Base-by-base conservation (phyloP, 2,113 vertebrate genomes). In the Coptodon rendalli region DNA sequence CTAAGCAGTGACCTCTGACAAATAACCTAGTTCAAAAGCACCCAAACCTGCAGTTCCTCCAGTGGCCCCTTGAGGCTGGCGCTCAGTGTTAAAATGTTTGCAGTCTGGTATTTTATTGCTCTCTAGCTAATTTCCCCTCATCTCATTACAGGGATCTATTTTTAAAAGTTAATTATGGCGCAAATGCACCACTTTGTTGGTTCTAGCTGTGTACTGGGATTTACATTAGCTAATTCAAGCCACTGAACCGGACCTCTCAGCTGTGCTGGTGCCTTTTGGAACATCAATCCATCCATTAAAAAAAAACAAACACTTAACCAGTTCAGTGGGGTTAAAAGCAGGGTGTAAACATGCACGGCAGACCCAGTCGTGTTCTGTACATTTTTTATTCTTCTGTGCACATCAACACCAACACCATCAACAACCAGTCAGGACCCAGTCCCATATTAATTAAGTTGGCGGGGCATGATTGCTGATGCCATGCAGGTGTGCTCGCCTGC, bases 381-480 rank as follows among this genome's bases (percentile, higher is more conserved):
- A 0, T 61, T 61, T 61, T 61, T 61, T 0, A 61, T 61, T 61
- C 34, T 61, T 61, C 5, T 61, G 29, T 61, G 57, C 57, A 61
- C 9, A 61, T 61, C 16, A 31, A 61, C 57, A 9, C 13, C 13
- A 17, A 2, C 14, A 31, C 16, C 2, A 61, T 6, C 29, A 34
- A 61, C 57, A 61, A 61, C 57, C 57, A 31, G 57, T 31, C 14
- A 61, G 57, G 57, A 31, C 57, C 27, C 57, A 61, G 57, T 61
- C 57, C 0, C 57, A 17, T 17, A 31, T 61, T 17, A n/a, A n/a
- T n/a, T 31, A 24, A 56, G 53, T 24, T 1, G 53, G 22, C 0
- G 6, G 22, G 14, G 57, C 14, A 31, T 4, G 14, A 31, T 61
- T 31, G 27, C 57, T 17, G 27, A 17, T 61, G 5, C 27, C 27